Conservation (phyloP, 1,140 invertebrate genomes). For the Caenorhabditis brenneri region DNA sequence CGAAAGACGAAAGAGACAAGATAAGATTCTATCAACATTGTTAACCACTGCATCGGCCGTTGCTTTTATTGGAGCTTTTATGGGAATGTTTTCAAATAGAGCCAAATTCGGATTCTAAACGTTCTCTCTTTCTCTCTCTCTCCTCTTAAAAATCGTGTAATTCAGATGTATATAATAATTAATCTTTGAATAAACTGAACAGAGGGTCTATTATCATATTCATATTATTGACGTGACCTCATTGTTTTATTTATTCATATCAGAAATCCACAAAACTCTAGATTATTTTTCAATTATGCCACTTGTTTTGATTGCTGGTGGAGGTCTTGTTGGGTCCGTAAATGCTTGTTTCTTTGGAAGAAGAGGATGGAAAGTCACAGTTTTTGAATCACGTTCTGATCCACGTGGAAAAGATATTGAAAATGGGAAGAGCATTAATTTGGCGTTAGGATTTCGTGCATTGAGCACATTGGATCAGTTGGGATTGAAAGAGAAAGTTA, state of each 20-base stretch:
- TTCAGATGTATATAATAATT: not conserved
- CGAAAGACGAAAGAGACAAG: slow-evolving; percentile 82
- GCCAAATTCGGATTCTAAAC: not conserved
- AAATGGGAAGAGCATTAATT: slow-evolving; percentile 86
- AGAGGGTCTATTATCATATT: not conserved
- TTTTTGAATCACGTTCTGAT: slow-evolving; percentile 82
- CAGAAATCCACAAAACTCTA: slow-evolving; percentile 72
- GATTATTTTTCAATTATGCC: slow-evolving; percentile 37
- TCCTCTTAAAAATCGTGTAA: not conserved
- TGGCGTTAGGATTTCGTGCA: slow-evolving; percentile 86
- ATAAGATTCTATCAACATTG: slow-evolving; percentile 72
- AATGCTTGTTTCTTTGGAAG: slow-evolving; percentile 85
- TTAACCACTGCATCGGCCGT: not conserved
- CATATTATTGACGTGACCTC: not conserved
- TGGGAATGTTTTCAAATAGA: slow-evolving; percentile 4
- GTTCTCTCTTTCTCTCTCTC: not conserved
- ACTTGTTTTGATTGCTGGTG: slow-evolving; percentile 62
- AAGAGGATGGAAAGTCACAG: slow-evolving; percentile 80
- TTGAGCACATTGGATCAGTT: slow-evolving; percentile 80
- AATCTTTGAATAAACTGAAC: not conserved
- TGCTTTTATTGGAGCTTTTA: not conserved
- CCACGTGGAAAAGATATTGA: slow-evolving; percentile 68
- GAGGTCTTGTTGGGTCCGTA: slow-evolving; percentile 80
- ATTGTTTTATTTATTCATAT: not conserved
- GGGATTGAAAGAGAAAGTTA: slow-evolving; percentile 79